phyloP scores from a whole-genome alignment of 2,797 vertebrate species.

The Amblyraja radiata region DNA sequence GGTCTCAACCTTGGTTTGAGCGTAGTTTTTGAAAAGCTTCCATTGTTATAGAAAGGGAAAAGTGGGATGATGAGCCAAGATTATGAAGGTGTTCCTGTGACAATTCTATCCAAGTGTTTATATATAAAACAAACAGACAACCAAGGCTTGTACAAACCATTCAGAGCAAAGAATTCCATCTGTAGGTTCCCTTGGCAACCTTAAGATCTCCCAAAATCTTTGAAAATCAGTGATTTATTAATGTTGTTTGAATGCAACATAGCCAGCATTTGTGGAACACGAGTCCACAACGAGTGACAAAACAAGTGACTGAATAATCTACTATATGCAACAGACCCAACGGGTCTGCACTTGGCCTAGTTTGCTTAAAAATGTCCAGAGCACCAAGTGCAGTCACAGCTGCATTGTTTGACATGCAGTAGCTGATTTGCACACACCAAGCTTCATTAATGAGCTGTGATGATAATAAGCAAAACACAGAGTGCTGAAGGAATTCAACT shows the following conservation, averaged over 20 bases:
- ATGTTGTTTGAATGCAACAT: background rate
- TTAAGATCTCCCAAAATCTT: background rate
- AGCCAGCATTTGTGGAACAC: no score
- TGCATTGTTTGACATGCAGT: background rate
- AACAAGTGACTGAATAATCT: no score
- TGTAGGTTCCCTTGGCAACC: background rate
- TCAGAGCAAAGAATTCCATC: background rate
- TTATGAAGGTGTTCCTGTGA: background rate
- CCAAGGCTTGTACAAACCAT: background rate
- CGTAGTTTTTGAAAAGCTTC: background rate
- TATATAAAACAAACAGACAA: background rate
- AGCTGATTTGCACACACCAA: background rate
- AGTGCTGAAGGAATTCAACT: background rate
- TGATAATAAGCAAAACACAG: background rate
- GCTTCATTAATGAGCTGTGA: background rate
- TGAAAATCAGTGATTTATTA: background rate
- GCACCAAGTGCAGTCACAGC: no score
- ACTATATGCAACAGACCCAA: no score
- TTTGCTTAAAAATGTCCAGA: background rate
- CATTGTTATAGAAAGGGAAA: background rate
- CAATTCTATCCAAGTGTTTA: background rate
- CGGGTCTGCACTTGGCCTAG: no score
- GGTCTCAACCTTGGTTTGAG: background rate
- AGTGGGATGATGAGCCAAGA: background rate
- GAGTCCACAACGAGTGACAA: no score